phyloP scores from a whole-genome alignment of 2,797 vertebrate genomes.

The Emydoidea blandingii region DNA sequence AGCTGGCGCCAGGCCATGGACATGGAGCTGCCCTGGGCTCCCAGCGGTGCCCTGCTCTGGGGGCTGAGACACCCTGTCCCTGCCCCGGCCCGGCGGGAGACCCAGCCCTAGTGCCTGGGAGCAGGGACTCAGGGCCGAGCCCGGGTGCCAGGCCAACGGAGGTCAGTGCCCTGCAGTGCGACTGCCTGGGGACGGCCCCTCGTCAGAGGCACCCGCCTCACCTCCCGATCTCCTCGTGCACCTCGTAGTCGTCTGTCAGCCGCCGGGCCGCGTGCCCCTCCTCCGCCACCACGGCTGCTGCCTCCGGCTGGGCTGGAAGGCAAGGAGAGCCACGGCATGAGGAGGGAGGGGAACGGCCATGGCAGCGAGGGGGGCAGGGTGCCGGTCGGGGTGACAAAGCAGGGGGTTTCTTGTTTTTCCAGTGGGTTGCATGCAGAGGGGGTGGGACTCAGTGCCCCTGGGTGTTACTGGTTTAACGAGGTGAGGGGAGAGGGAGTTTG shows the following conservation, averaged over 20 bases:
- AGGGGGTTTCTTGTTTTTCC: too few relatives aligned
- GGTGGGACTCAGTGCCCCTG: too few relatives aligned
- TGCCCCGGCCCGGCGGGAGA: neutral
- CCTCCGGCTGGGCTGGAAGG: slow-evolving; percentile 76
- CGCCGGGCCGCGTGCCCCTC: slow-evolving; percentile 87
- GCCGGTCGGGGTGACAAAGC: too few relatives aligned
- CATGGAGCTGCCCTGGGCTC: neutral
- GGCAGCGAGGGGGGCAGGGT: neutral
- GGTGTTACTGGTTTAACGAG: too few relatives aligned
- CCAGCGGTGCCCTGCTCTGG: neutral
- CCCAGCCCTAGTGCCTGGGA: too few relatives aligned
- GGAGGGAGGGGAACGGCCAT: neutral
- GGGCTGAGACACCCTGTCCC: slow-evolving; percentile 51
- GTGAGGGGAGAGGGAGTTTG: too few relatives aligned
- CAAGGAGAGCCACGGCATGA: neutral
- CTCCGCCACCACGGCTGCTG: slow-evolving; percentile 83
- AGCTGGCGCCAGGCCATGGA: neutral
- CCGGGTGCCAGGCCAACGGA: too few relatives aligned
- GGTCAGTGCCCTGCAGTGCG: too few relatives aligned
- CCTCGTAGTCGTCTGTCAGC: slow-evolving; percentile 92
- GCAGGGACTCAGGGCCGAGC: too few relatives aligned
- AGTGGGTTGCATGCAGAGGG: too few relatives aligned
- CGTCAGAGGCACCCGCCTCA: slow-evolving; percentile 44
- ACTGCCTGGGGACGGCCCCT: neutral
- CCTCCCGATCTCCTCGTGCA: slow-evolving; percentile 96